Evolutionary conservation across 1,140 invertebrate species (phyloP), one percentile per base, ranked within the genome.

Genomic region (Panagrolaimus sp.): DNA sequence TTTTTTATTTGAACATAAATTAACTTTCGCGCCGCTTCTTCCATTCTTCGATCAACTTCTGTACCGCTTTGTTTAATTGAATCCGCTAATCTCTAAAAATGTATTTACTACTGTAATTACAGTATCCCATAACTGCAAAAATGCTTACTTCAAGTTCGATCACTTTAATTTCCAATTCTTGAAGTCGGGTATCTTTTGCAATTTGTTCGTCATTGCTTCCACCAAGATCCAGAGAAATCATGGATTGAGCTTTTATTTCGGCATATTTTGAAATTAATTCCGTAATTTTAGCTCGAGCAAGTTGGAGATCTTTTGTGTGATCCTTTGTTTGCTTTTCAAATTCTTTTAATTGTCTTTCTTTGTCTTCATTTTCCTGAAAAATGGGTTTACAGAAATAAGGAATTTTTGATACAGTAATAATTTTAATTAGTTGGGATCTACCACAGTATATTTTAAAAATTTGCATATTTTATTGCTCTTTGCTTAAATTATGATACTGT

Each of bases 221-320:
- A 0, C 43, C 63, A 1, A 58, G 4, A 17, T 58, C 52, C 21
- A 58, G 12, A 1, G 21, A 26, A 10, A 28, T 58, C 52, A 58
- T 26, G 14, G 14, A 26, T 58, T 58, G 21, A 2, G 52, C 52
- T 12, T 28, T 21, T 12, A 58, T 12, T 58, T 58, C 28, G 3
- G 52, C 52, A 58, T 58, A 58, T 26, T 21, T 26, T 12, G 52
- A 26, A n/a, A 28, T 58, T 28, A 58, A 58, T 26, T 58, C 12
- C 10, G 21, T 58, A 17, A 58, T 58, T 21, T 58, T 58, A 26
- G 52, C 15, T 14, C 52, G 52, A 58, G 52, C 52, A 0, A 58
- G 52, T 58, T 58, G 52, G 14, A 58, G 95, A 86, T 47, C 87
- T 88, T 81, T 95, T 24, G 52, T 28, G 14, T 58, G 52, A 58